Conservation (phyloP, 2,888 invertebrate species). For the Xanthia togata region DNA sequence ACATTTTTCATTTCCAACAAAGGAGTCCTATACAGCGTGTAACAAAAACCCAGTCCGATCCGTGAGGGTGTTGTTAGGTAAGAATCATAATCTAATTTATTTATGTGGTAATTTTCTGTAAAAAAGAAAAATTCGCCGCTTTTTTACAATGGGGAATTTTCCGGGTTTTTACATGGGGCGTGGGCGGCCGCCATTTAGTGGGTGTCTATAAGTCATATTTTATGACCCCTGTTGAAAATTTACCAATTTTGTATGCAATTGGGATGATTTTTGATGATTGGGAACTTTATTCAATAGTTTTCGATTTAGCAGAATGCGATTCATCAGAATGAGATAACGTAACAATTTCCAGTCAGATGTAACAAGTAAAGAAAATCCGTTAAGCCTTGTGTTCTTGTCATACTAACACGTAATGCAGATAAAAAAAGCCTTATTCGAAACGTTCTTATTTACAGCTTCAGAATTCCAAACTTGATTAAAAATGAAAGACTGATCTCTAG, state of each 20-base stretch:
- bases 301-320: neutral
- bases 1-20: neutral
- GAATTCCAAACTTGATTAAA: constrained; percentile 52
- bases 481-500: constrained; percentile 25
- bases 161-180: too few relatives aligned
- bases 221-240: too few relatives aligned
- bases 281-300: neutral
- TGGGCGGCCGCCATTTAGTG: too few relatives aligned
- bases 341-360: neutral
- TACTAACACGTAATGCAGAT: constrained; percentile 4
- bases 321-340: neutral
- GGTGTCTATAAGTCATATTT: too few relatives aligned
- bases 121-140: too few relatives aligned
- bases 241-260: too few relatives aligned
- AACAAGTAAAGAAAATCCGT: neutral
- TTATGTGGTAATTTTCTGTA: too few relatives aligned
- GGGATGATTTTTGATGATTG: too few relatives aligned
- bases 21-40: neutral
- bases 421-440: constrained; percentile 24
- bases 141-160: too few relatives aligned
- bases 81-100: too few relatives aligned
- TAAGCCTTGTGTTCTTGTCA: neutral
- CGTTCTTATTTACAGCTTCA: constrained; percentile 17
- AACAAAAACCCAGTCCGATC: too few relatives aligned
- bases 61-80: too few relatives aligned